Conservation (phyloP, 2,888 invertebrate species). For the Oxystoma pomonae region DNA sequence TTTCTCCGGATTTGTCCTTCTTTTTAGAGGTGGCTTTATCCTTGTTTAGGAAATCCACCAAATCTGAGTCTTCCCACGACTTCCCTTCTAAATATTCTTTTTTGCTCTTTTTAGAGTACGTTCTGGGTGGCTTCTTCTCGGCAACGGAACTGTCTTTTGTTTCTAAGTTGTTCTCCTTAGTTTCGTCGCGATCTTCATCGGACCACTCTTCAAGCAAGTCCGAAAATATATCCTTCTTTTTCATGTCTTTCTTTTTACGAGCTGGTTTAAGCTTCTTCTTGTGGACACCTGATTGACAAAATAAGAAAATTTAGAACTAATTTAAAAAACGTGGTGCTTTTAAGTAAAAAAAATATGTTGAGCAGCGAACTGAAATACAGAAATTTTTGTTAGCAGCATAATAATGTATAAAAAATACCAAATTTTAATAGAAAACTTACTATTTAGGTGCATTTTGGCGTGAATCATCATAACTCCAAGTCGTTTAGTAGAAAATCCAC, state of each 20-base stretch:
- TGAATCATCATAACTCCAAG: constrained; percentile 72
- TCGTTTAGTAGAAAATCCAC: constrained; percentile 59
- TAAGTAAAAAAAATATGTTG: too few species aligned
- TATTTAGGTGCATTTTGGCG: constrained; percentile 63
- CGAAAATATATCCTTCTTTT: constrained; percentile 58
- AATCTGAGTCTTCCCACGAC: background rate
- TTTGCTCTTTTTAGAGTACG: constrained; percentile 2
- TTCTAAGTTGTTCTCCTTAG: background rate
- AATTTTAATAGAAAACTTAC: too few species aligned
- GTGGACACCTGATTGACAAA: background rate
- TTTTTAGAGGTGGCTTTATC: background rate
- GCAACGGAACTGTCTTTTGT: background rate
- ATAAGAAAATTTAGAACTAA: too few species aligned
- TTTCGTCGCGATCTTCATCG: constrained; percentile 45
- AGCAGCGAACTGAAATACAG: too few species aligned
- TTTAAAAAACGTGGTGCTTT: too few species aligned
- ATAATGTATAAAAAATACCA: too few species aligned
- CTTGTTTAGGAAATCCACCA: background rate
- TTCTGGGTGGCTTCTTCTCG: constrained; percentile 1
- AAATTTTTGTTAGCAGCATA: too few species aligned
- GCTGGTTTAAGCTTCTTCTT: constrained; percentile 34
- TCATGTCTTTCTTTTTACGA: constrained; percentile 33
- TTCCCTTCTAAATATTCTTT: constrained; percentile 1
- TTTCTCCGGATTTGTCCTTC: background rate
- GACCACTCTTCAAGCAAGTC: constrained; percentile 76